Evolutionary conservation across 1,140 invertebrate species (phyloP), one percentile per base, ranked within the genome.

Genomic region (Drosophila tristis): DNA sequence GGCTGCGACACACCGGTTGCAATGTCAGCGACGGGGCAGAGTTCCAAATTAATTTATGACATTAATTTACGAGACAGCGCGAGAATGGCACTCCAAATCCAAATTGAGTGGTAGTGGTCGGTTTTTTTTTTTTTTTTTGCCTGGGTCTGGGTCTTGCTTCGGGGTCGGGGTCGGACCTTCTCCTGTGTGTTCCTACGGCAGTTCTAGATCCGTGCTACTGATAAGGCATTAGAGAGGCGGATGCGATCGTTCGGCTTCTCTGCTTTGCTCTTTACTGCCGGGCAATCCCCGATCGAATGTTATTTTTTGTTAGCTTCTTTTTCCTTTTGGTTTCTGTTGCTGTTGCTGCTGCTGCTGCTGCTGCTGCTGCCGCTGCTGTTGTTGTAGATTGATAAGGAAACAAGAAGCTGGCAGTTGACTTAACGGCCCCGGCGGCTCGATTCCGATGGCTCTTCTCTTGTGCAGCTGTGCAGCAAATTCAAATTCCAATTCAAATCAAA

Each of bases 61-160:
- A 87, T 87, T 90, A 66, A 90, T 90, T 90, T 90, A 90, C 76
- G 73, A 82, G 76, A 79, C 86, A 80, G 80, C 86, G 74, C 67
- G 72, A 67, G 85, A 89, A 77, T 78, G 68, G 76, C 73, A 85
- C 78, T 73, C 61, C 57, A 67, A 60, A 74, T 74, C 71, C 71
- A 61, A 90, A 87, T 89, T 87, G 66, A 89, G 82, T 81, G 78
- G 81, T 86, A 57, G 59, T 64, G 31, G 63, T 26, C 57, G 25
- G 16, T 59, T 57, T 16, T 66, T 0, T 16, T 16, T 16, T 16
- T 16, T 0, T 16, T 57, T 16, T 66, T 29, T 42, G 58, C 74
- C 35, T 15, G 50, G 29, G 49, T 35, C 59, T 42, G 29, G 25
- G 43, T 43, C 7, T 44, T 15, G 54, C 8, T 20, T 53, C 9